phyloP scores from a whole-genome alignment of 2,113 vertebrate genomes.

The Pitta sordida region DNA sequence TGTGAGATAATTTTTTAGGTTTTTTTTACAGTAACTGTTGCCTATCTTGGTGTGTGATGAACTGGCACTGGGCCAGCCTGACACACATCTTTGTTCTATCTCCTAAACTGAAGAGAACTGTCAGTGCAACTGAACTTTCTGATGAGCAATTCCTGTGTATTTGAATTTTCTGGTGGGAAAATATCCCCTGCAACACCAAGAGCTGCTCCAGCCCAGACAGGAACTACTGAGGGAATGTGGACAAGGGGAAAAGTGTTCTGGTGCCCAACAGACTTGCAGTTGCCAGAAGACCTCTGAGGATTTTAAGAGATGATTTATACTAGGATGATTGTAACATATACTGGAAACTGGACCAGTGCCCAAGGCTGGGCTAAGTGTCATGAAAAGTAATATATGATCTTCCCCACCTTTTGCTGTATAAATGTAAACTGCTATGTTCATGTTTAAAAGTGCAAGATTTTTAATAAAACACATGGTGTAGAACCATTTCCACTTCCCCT shows the following conservation, averaged over 20 bases:
- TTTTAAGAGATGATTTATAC: neutral
- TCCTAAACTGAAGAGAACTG: neutral
- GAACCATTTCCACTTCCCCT: neutral
- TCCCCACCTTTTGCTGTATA: neutral
- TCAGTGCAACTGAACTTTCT: neutral
- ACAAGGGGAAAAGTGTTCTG: neutral
- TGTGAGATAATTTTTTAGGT: neutral
- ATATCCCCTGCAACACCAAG: neutral
- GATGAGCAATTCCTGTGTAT: neutral
- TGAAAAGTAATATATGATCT: neutral
- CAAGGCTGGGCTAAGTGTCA: neutral
- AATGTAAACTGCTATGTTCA: neutral
- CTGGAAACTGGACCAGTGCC: neutral
- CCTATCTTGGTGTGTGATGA: neutral
- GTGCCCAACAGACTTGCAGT: neutral
- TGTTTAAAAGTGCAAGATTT: neutral
- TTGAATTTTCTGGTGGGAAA: neutral
- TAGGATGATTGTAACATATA: neutral
- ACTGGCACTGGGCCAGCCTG: neutral
- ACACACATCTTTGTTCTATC: too few species aligned
- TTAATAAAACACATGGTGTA: neutral
- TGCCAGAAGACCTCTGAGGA: neutral
- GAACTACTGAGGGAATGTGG: neutral
- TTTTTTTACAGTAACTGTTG: neutral
- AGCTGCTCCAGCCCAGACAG: neutral